phyloP scores from a whole-genome alignment of 2,113 vertebrate species.

The Hipposideros armiger region DNA sequence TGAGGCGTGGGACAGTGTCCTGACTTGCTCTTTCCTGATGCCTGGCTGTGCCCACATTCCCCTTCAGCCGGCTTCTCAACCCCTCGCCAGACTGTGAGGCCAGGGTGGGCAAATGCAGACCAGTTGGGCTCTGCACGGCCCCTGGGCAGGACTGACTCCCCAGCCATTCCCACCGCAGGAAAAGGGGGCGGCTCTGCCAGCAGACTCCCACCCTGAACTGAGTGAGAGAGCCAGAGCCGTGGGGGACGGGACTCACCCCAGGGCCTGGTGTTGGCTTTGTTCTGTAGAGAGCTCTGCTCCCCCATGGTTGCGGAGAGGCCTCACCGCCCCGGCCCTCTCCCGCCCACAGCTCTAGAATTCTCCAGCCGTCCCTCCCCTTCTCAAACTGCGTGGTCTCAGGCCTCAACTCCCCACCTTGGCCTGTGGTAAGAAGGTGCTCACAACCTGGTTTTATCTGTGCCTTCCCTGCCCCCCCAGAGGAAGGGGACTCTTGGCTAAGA shows the following conservation, averaged over 20 bases:
- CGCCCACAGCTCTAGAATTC: background rate
- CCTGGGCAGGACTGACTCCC: background rate
- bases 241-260: background rate
- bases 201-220: background rate
- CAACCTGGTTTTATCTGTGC: background rate
- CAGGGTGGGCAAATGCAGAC: background rate
- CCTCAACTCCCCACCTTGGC: background rate
- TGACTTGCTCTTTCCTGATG: background rate
- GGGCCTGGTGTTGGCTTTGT: background rate
- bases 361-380: background rate
- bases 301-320: background rate
- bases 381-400: background rate
- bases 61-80: background rate
- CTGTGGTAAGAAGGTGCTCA: background rate
- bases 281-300: background rate
- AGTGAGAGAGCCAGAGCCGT: background rate
- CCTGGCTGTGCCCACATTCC: background rate
- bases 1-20: too few species aligned
- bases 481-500: background rate
- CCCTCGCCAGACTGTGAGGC: background rate
- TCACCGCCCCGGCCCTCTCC: background rate
- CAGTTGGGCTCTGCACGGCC: background rate
- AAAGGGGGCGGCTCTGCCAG: background rate
- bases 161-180: background rate
- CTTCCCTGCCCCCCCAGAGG: background rate